Evolutionary conservation across 2,888 invertebrate genomes (phyloP), one percentile per base, ranked within the genome.

Genomic region (Diaphora mendica): DNA sequence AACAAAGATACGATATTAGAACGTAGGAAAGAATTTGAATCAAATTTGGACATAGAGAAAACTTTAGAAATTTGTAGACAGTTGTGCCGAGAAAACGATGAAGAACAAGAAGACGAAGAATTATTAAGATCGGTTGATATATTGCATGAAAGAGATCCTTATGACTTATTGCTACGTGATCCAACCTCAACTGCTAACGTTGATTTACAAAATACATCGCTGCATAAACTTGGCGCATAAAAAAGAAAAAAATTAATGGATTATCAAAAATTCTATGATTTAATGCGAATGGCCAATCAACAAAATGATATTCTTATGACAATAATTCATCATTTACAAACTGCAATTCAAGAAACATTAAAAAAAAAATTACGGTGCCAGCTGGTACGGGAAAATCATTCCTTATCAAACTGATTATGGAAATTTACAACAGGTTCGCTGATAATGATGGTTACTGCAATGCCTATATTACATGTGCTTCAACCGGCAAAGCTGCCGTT

Each of bases 361-460:
- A 59, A 59, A 15, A 13, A 30, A 30, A 30, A 15, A 30, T 59
- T 11, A 90, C 89, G 8, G 87, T 86, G 0, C 87, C 88, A 66
- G 88, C 89, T 75, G 86, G 87, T 71, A 81, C 71, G n/a, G 87
- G 88, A 1, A 88, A 89, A 85, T 85, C 89, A 26, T 91, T 89
- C 71, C 82, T 89, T 20, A 90, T 92, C 26, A 89, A 89, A 85
- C 79, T 88, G 0, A 66, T 93, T 0, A 91, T 91, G 90, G 92
- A 92, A 85, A 92, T 89, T 75, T 91, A 91, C 70, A 93, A 92
- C 74, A 72, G 91, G 51, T 92, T 79, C 75, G 72, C 88, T 64
- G 82, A 73, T 44, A 70, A 70, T 62, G n/a, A 70, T 62, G 70
- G 67, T n/a, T 67, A 44, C 35, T 67, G 59, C 62, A 70, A 70